Evolutionary conservation across 2,797 vertebrate genomes (phyloP).

Genomic region (Gastrophryne carolinensis): DNA sequence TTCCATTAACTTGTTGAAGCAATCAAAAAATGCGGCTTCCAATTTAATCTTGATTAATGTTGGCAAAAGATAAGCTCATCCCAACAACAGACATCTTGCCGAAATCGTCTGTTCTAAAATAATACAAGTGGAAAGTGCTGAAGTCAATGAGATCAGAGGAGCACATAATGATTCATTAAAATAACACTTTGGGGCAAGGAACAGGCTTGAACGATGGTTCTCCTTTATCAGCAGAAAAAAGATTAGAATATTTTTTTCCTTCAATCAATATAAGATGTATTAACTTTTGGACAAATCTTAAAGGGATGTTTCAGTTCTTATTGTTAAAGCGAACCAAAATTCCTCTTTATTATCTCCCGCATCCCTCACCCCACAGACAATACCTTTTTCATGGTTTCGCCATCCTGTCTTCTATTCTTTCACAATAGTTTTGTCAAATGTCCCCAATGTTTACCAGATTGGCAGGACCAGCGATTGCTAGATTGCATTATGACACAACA

Average conservation of each 20-base stretch:
- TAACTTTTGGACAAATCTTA: constrained; percentile 20
- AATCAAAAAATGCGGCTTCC: constrained; percentile 34
- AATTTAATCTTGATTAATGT: constrained; percentile 37
- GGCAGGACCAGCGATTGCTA: no score
- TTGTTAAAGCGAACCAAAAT: no score
- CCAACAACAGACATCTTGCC: constrained; percentile 26
- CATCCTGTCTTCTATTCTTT: no score
- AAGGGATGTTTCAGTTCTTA: no score
- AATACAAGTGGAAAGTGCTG: constrained; percentile 25
- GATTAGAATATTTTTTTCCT: constrained; percentile 6
- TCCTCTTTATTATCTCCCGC: no score
- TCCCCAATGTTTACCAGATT: no score
- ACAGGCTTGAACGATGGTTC: constrained; percentile 3
- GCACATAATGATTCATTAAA: constrained; percentile 40
- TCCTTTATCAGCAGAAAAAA: constrained; percentile 32
- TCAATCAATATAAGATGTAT: background rate
- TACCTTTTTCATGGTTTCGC: no score
- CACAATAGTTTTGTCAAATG: no score
- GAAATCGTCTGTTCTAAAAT: constrained; percentile 24
- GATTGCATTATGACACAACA: no score
- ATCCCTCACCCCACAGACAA: no score
- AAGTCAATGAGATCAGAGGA: constrained; percentile 28
- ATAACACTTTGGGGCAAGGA: constrained; percentile 45
- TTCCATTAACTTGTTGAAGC: constrained; percentile 44
- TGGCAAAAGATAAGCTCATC: constrained; percentile 17